Evolutionary conservation across 1,140 invertebrate genomes (phyloP).

Genomic region (Manduca sexta): DNA sequence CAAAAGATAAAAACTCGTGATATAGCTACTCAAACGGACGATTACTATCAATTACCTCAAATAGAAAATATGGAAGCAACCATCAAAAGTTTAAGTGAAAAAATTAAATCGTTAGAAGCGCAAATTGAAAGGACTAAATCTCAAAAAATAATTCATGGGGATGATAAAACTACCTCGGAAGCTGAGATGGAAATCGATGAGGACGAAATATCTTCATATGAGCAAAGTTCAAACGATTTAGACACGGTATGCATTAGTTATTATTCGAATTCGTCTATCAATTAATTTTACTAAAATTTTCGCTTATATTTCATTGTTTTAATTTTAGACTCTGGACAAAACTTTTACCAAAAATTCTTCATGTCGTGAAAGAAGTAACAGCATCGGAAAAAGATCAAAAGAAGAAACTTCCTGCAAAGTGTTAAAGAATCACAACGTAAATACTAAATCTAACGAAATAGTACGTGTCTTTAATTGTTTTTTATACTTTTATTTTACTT

Average conservation of each 20-base stretch:
- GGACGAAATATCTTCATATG: too few relatives aligned
- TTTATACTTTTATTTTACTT: too few relatives aligned
- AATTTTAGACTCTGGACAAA: too few relatives aligned
- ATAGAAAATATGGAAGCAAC: conserved; percentile 24
- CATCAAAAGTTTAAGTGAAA: conserved; percentile 18
- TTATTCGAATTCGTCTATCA: too few relatives aligned
- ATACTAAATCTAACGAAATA: conserved; percentile 4
- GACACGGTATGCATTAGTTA: too few relatives aligned
- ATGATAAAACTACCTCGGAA: too few relatives aligned
- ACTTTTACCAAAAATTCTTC: too few relatives aligned
- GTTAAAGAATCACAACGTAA: background rate
- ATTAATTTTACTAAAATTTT: too few relatives aligned
- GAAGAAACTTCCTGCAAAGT: background rate
- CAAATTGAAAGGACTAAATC: conserved; percentile 10
- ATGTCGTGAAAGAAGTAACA: conserved; percentile 6
- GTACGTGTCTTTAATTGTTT: background rate
- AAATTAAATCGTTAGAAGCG: conserved; percentile 19
- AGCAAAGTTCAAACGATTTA: too few relatives aligned
- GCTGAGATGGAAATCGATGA: too few relatives aligned
- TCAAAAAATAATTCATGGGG: background rate
- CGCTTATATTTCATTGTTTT: too few relatives aligned
- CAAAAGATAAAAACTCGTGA: conserved; percentile 13
- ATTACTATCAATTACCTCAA: conserved; percentile 15
- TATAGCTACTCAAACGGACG: conserved; percentile 22
- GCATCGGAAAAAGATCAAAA: background rate